Percentiles rank a stretch among this genome's conserved stretches.
Conservation (phyloP, 2,113 vertebrate species). For the Scartelaos histophorus region DNA sequence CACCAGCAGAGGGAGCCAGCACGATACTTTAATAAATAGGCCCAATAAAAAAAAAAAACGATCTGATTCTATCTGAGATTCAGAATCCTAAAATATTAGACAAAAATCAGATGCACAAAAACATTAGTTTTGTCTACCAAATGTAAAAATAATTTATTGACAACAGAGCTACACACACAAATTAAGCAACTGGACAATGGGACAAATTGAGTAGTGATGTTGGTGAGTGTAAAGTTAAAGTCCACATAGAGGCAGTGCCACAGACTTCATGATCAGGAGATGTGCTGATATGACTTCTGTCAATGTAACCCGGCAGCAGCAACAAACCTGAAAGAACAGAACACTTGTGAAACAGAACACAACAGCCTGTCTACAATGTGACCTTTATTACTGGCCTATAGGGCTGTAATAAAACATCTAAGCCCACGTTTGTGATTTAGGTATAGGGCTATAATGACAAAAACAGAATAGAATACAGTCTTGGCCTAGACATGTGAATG, state of each 20-base stretch:
- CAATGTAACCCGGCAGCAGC: neutral
- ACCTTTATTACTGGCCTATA: neutral
- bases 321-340: neutral
- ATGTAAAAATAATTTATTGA: conserved; percentile 5
- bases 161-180: neutral
- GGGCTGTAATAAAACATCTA: neutral
- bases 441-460: neutral
- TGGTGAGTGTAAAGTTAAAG: neutral
- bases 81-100: neutral
- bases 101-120: neutral
- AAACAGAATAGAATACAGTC: neutral
- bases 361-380: neutral
- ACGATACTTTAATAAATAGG: neutral
- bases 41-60: neutral
- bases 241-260: neutral
- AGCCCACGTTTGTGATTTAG: neutral
- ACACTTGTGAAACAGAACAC: neutral
- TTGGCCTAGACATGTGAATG: neutral
- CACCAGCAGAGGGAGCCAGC: conserved; percentile 49
- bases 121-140: neutral
- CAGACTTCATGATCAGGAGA: neutral
- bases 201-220: neutral
- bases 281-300: neutral
- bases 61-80: neutral
- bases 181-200: neutral